Percentiles rank a stretch among this genome's conserved stretches.
Conservation (phyloP, 2,797 vertebrate genomes). For the Percopsis omiscomaycus region DNA sequence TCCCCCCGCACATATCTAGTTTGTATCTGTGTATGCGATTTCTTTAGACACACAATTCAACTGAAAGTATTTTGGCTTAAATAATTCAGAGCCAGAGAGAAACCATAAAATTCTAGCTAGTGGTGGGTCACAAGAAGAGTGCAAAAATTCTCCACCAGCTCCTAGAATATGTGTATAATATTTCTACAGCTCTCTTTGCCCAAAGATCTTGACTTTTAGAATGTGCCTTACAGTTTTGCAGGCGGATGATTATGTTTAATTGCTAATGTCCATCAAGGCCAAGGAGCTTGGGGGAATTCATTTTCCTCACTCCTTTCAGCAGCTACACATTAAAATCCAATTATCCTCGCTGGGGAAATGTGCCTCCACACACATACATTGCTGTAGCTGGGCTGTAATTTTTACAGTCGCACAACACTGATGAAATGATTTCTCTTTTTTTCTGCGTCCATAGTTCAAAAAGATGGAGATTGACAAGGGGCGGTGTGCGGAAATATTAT, state of each 20-base stretch:
- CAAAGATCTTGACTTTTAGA: slow-evolving; percentile 23
- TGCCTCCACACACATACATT: slow-evolving; percentile 41
- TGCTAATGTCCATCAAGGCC: slow-evolving; percentile 61
- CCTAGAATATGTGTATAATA: slow-evolving; percentile 8
- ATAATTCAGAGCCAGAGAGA: slow-evolving; percentile 1
- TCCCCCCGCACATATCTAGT: neutral
- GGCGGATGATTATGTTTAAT: slow-evolving; percentile 61
- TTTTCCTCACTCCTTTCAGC: slow-evolving; percentile 46
- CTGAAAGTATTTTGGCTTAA: slow-evolving; percentile 5
- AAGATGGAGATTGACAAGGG: too few species aligned
- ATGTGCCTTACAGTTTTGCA: slow-evolving; percentile 36
- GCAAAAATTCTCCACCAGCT: slow-evolving; percentile 4
- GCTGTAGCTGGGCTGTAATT: slow-evolving; percentile 39
- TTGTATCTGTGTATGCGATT: neutral
- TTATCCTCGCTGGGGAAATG: slow-evolving; percentile 56
- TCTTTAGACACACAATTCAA: slow-evolving; percentile 1
- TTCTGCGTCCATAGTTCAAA: too few species aligned
- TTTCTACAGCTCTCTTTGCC: slow-evolving; percentile 23
- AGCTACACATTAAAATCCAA: slow-evolving; percentile 66
- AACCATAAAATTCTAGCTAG: neutral
- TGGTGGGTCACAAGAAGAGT: slow-evolving; percentile 3
- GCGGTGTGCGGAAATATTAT: too few species aligned
- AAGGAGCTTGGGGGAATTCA: slow-evolving; percentile 37
- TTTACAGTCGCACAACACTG: neutral
- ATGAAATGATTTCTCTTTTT: too few species aligned